A percentile compares a stretch with the other conserved stretches of the same genome.
Evolutionary conservation across 1,140 invertebrate genomes (phyloP).

Genomic region (Drosophila teissieri): DNA sequence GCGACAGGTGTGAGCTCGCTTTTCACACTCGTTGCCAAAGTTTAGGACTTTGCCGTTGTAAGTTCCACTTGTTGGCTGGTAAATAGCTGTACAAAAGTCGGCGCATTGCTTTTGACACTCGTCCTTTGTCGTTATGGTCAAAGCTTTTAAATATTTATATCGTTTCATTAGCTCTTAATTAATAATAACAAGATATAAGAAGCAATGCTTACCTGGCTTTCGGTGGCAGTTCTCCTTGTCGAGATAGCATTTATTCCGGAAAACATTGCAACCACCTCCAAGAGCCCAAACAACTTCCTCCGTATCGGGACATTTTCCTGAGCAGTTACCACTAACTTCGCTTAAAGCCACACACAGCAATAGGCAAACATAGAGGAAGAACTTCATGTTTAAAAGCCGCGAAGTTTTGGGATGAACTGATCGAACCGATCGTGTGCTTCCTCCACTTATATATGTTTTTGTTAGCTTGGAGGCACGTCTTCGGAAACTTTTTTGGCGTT

Average conservation of each 20-base stretch:
- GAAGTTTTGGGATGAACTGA: background rate
- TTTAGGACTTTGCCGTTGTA: slow-evolving; percentile 25
- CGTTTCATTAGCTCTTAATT: too few species aligned
- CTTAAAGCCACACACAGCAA: slow-evolving; percentile 35
- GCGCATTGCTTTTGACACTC: slow-evolving; percentile 55
- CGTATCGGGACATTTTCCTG: slow-evolving; percentile 57
- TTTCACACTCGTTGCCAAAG: slow-evolving; percentile 49
- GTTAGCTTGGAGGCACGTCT: background rate
- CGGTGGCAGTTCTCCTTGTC: slow-evolving; percentile 54
- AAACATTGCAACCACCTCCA: slow-evolving; percentile 46
- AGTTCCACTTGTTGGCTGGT: slow-evolving; percentile 20
- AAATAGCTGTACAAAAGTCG: slow-evolving; percentile 19
- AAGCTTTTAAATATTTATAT: slow-evolving; percentile 16
- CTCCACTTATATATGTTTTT: background rate
- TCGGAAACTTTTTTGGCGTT: background rate
- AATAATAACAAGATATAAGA: background rate
- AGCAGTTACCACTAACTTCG: slow-evolving; percentile 43
- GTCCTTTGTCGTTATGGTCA: slow-evolving; percentile 43
- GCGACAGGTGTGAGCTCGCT: slow-evolving; percentile 2
- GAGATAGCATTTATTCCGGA: slow-evolving; percentile 66
- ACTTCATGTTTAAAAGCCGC: slow-evolving; percentile 34
- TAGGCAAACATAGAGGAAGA: slow-evolving; percentile 13
- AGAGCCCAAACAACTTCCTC: slow-evolving; percentile 68
- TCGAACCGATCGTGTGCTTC: background rate
- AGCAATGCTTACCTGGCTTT: background rate